These are phyloP conservation scores for Lanistes nyassanus DNA, from an alignment of 1,140 invertebrate species.

Conservation along the genomic window DNA sequence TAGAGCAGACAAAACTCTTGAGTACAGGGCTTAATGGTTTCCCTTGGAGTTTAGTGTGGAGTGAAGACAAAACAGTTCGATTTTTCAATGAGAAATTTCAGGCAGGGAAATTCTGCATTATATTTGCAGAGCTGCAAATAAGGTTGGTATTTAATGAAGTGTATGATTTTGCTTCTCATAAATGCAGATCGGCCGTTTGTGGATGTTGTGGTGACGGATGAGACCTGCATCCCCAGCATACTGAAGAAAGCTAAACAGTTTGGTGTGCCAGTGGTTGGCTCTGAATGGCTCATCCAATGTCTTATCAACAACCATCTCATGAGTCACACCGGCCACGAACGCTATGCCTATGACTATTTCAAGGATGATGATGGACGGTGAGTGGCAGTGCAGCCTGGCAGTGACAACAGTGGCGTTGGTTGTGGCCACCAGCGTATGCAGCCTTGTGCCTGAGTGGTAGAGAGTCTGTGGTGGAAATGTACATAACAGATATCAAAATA, in stretches of 20 bases:
- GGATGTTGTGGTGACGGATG: constrained; percentile 54
- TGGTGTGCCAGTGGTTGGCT: constrained; percentile 60
- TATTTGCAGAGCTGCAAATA: too few relatives aligned
- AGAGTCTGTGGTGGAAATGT: too few relatives aligned
- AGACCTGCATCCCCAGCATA: constrained; percentile 41
- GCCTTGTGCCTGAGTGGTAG: too few relatives aligned
- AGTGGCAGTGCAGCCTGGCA: background rate
- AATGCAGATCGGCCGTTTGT: constrained; percentile 32
- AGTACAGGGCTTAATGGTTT: background rate
- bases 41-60: too few relatives aligned
- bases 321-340: constrained; percentile 50
- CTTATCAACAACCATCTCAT: constrained; percentile 60
- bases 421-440: too few relatives aligned
- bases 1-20: background rate
- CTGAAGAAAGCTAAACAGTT: constrained; percentile 44
- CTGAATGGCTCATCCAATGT: constrained; percentile 67
- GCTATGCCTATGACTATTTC: constrained; percentile 57
- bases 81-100: too few relatives aligned
- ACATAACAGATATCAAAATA: too few relatives aligned
- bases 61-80: too few relatives aligned
- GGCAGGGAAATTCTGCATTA: too few relatives aligned
- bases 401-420: background rate
- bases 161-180: too few relatives aligned
- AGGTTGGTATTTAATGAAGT: too few relatives aligned
- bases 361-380: background rate